Conservation (phyloP, 2,797 vertebrate species). For the Epinephelus awoara region DNA sequence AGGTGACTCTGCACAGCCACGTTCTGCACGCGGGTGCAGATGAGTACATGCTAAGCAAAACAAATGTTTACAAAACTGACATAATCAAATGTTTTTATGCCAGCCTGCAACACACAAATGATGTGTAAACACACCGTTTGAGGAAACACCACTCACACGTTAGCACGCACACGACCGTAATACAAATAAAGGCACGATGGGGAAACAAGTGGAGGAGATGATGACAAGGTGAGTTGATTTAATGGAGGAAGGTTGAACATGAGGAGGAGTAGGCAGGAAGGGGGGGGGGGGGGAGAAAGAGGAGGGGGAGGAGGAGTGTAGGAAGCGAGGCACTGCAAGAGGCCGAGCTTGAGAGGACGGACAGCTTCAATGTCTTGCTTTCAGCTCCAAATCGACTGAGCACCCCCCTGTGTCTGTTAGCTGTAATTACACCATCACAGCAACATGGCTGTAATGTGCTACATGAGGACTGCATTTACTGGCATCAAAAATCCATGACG, state of each 20-base stretch:
- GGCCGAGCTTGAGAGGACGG: slow-evolving; percentile 6
- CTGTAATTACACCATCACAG: slow-evolving; percentile 41
- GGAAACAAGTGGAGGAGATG: slow-evolving; percentile 10
- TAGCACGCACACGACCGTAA: background rate
- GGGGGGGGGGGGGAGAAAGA: background rate
- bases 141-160: background rate
- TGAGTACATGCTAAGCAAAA: background rate
- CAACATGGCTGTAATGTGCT: background rate
- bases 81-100: background rate
- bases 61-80: background rate
- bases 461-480: background rate
- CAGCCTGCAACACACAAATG: background rate
- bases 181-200: slow-evolving; percentile 29
- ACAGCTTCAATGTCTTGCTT: background rate
- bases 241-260: slow-evolving; percentile 6
- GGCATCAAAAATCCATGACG: background rate
- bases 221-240: background rate
- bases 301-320: background rate
- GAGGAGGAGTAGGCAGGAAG: background rate
- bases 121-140: background rate
- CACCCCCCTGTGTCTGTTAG: slow-evolving; percentile 65
- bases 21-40: background rate
- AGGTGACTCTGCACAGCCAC: background rate
- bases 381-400: slow-evolving; percentile 17
- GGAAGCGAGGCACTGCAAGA: background rate